A percentile compares a stretch with the other conserved stretches of the same genome.
These are phyloP conservation scores for Brachyalestes nurse DNA, from an alignment of 2,797 vertebrate genomes.

Conservation along the genomic window DNA sequence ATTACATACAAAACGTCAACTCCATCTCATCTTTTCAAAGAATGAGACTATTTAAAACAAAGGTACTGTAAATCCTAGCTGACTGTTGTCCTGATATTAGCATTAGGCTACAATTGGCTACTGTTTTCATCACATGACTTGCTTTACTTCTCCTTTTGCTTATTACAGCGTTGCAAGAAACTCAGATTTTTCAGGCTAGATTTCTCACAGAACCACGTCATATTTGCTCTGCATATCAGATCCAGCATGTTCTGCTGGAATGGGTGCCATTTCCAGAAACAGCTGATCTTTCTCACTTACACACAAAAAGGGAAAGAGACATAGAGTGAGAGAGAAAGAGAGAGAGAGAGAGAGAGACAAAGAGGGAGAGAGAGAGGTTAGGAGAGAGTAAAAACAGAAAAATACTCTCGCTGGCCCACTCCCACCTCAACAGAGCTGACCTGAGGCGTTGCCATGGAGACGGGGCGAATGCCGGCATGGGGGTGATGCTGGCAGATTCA, in stretches of 20 bases:
- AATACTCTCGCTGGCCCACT: constrained; percentile 33
- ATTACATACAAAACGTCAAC: too few relatives aligned
- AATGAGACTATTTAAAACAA: too few relatives aligned
- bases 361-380: constrained; percentile 3
- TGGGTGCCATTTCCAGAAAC: not conserved
- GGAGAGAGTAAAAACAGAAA: constrained; percentile 18
- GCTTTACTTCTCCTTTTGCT: too few relatives aligned
- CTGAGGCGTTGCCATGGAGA: constrained; percentile 66
- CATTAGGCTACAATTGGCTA: too few relatives aligned
- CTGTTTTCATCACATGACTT: not conserved
- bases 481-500: constrained; percentile 36
- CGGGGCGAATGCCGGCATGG: constrained; percentile 35
- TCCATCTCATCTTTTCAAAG: too few relatives aligned
- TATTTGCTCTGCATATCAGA: not conserved
- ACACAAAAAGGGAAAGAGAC: constrained; percentile 19
- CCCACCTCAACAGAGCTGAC: constrained; percentile 52
- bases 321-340: constrained; percentile 21
- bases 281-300: not conserved
- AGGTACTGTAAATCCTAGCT: too few relatives aligned
- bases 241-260: not conserved
- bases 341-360: constrained; percentile 13
- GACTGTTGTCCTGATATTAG: too few relatives aligned
- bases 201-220: not conserved
- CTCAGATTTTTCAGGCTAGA: not conserved
- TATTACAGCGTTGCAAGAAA: too few relatives aligned